phyloP scores from a whole-genome alignment of 2,888 invertebrate species.

The Rambutsinella grinnellia region DNA sequence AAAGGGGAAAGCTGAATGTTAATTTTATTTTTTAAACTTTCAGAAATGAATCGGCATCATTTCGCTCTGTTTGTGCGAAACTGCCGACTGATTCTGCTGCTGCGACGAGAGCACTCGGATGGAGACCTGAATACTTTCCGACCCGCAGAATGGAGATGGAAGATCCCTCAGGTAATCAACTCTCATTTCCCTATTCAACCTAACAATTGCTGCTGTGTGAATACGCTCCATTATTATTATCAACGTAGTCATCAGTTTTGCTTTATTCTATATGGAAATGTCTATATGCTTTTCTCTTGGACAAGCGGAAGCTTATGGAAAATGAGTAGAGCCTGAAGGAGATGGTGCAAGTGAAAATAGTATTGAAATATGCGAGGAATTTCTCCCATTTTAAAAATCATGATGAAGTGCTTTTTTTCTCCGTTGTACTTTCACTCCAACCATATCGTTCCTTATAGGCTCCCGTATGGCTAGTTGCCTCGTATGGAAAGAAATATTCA shows the following conservation, averaged over 20 bases:
- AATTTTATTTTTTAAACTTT: constrained; percentile 48
- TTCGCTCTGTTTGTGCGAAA: constrained; percentile 97
- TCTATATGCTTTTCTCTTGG: not conserved
- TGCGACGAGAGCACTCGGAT: constrained; percentile 91
- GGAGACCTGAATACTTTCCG: constrained; percentile 94
- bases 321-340: not conserved
- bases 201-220: constrained; percentile 47
- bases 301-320: not conserved
- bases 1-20: constrained; percentile 34
- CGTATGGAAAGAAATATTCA: not conserved
- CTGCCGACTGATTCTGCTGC: constrained; percentile 92
- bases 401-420: not conserved
- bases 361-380: not conserved
- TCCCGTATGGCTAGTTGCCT: not conserved
- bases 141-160: constrained; percentile 99
- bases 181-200: constrained; percentile 52
- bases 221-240: constrained; percentile 15
- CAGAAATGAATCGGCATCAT: constrained; percentile 99
- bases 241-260: not conserved
- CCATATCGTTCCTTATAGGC: too few relatives aligned
- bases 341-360: not conserved
- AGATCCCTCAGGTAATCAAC: constrained; percentile 83
- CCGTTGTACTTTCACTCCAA: not conserved
- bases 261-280: not conserved
- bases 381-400: not conserved